phyloP scores from a whole-genome alignment of 2,888 invertebrate species.

The Choreutis nemorana region DNA sequence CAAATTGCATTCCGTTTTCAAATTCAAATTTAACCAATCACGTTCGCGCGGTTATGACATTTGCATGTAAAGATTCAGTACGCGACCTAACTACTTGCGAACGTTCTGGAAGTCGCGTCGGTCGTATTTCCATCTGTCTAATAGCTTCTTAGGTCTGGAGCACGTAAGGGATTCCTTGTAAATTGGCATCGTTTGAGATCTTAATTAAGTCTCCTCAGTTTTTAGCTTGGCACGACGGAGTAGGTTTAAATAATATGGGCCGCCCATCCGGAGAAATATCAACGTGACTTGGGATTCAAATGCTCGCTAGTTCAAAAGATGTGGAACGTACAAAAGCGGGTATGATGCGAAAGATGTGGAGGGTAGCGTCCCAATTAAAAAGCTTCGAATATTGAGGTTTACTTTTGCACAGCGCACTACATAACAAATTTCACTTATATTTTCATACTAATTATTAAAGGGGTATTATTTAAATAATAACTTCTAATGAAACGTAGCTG shows the following conservation, averaged over 20 bases:
- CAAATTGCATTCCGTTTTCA: neutral
- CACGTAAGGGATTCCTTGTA: constrained; percentile 47
- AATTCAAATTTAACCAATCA: constrained; percentile 8
- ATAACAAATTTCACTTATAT: no score
- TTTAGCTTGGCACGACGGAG: constrained; percentile 30
- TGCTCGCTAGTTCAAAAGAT: no score
- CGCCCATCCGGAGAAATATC: constrained; percentile 10
- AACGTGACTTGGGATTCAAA: constrained; percentile 8
- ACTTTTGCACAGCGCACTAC: no score
- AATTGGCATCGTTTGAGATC: constrained; percentile 56
- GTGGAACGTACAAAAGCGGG: no score
- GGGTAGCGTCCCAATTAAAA: no score
- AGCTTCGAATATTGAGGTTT: no score
- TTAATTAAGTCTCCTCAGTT: constrained; percentile 60
- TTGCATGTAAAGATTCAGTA: neutral
- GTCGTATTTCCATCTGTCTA: constrained; percentile 23
- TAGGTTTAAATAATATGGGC: constrained; percentile 7
- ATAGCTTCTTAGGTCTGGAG: constrained; percentile 35
- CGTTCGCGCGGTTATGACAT: constrained; percentile 10
- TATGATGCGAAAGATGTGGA: no score
- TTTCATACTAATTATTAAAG: no score
- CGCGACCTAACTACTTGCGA: neutral
- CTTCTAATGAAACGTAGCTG: no score
- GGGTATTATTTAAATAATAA: no score
- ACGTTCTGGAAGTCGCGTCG: constrained; percentile 6